Conservation (phyloP, 2,888 invertebrate genomes). For the Rotaria socialis region DNA sequence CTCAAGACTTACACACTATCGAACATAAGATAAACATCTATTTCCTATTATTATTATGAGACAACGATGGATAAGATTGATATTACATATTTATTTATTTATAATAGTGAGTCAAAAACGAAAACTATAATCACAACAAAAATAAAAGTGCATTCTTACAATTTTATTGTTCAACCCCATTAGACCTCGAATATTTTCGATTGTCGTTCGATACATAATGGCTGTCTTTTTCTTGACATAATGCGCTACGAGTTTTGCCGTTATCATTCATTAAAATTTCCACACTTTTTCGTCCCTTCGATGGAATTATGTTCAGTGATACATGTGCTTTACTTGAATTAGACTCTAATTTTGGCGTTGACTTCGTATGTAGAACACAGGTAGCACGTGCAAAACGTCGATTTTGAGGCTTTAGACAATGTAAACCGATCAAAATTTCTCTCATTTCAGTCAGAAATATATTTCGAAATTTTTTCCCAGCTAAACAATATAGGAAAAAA, state of each 20-base stretch:
- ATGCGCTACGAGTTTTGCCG: too few species aligned
- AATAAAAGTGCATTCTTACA: not conserved
- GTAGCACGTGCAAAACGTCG: not conserved
- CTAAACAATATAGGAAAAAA: constrained; percentile 33
- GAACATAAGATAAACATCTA: not conserved
- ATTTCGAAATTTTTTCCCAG: constrained; percentile 27
- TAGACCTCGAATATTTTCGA: not conserved
- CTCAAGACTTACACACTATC: too few species aligned
- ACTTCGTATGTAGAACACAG: not conserved
- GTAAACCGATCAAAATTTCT: not conserved
- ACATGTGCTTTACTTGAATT: not conserved
- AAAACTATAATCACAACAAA: too few species aligned
- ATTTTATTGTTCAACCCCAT: not conserved
- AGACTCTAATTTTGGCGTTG: too few species aligned
- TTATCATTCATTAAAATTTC: not conserved
- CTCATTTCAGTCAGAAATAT: not conserved
- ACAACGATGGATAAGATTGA: not conserved
- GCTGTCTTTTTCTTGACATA: too few species aligned
- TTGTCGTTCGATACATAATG: too few species aligned
- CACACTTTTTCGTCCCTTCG: not conserved
- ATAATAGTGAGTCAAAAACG: not conserved
- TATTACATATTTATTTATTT: not conserved
- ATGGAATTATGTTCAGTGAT: not conserved
- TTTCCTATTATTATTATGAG: not conserved
- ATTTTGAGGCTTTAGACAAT: not conserved